Evolutionary conservation across 2,113 vertebrate species (phyloP).

Genomic region (Urocynchramus pylzowi): DNA sequence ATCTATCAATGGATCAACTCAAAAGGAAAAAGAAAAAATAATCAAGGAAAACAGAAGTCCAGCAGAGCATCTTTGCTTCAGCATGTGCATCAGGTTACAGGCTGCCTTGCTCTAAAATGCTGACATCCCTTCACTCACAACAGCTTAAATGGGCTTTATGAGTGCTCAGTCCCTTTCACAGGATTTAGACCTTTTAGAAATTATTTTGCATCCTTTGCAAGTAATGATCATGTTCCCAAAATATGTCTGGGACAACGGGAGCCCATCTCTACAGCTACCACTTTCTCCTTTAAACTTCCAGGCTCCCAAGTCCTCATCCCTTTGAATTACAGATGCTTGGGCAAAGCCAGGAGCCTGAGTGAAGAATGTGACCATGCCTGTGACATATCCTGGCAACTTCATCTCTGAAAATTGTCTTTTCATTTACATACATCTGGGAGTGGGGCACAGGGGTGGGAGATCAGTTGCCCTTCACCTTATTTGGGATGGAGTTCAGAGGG

Average conservation of each 20-base stretch:
- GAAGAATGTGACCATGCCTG: not conserved
- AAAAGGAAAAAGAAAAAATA: not conserved
- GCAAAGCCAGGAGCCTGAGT: not conserved
- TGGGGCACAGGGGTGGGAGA: not conserved
- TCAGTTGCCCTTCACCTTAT: not conserved
- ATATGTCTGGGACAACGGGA: not conserved
- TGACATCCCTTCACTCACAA: not conserved
- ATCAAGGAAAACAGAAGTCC: not conserved
- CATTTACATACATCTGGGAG: not conserved
- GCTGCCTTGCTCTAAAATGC: not conserved
- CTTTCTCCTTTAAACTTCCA: not conserved
- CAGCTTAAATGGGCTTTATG: not conserved
- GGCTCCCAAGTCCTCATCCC: accelerated
- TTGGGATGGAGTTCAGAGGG: not conserved
- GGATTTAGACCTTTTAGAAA: not conserved
- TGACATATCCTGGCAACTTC: accelerated
- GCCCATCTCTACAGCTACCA: not conserved
- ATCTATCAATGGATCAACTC: not conserved
- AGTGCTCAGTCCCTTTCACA: accelerated
- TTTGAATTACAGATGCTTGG: not conserved
- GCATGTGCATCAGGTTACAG: not conserved
- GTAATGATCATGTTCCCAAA: not conserved
- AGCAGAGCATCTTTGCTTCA: not conserved
- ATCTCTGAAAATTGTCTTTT: not conserved
- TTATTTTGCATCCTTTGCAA: not conserved